Percentiles rank a stretch among this genome's conserved stretches.
Conservation (phyloP, 2,888 invertebrate species). For the Dasysyrphus tricinctus region DNA sequence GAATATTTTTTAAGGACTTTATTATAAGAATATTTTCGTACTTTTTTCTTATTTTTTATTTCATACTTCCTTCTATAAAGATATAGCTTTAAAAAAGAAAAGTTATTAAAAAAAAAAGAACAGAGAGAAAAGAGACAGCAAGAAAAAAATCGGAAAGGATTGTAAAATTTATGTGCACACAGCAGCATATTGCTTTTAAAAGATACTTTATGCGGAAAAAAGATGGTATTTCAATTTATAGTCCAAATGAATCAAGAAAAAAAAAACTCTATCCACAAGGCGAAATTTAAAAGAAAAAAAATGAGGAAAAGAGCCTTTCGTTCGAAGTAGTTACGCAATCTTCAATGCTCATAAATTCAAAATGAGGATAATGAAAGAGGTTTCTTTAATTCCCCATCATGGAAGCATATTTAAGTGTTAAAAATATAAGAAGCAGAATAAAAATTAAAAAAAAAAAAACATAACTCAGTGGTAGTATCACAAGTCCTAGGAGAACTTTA, state of each 20-base stretch:
- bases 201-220: slow-evolving; percentile 64
- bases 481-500: not conserved
- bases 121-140: not conserved
- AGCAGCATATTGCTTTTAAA: slow-evolving; percentile 68
- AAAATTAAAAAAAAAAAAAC: not conserved
- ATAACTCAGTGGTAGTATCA: not conserved
- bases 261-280: slow-evolving; percentile 24
- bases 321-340: slow-evolving; percentile 21
- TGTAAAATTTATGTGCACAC: slow-evolving; percentile 66
- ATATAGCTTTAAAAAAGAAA: not conserved
- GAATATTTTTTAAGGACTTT: slow-evolving; percentile 25
- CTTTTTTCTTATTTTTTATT: not conserved
- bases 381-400: slow-evolving; percentile 42
- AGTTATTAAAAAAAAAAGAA: not conserved
- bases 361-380: slow-evolving; percentile 50
- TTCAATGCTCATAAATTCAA: slow-evolving; percentile 42
- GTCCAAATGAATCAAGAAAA: slow-evolving; percentile 29
- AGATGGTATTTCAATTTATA: slow-evolving; percentile 69
- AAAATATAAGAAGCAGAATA: not conserved
- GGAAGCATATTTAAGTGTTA: slow-evolving; percentile 24
- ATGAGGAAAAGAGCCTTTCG: slow-evolving; percentile 16
- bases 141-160: slow-evolving; percentile 29
- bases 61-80: not conserved
- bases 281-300: too few species aligned
- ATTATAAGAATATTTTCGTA: slow-evolving; percentile 11